phyloP scores from a whole-genome alignment of 2,113 vertebrate species.

The Piaya cayana region DNA sequence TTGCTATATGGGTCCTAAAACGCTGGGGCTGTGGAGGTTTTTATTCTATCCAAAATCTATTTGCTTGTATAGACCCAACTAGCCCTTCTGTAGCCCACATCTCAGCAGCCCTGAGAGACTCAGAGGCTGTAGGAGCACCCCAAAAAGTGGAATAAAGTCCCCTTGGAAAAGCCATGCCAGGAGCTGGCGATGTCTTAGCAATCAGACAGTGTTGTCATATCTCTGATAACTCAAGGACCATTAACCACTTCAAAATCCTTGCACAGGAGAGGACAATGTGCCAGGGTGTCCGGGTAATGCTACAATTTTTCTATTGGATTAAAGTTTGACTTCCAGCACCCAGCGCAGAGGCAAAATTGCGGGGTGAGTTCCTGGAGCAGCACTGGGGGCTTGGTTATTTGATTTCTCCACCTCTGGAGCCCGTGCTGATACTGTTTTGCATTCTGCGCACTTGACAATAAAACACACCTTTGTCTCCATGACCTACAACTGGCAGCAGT shows the following conservation, averaged over 20 bases:
- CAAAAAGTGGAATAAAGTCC: not conserved
- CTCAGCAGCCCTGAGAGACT: not conserved
- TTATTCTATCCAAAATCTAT: not conserved
- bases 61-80: not conserved
- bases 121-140: not conserved
- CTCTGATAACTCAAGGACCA: not conserved
- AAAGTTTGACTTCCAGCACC: not conserved
- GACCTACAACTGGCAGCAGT: not conserved
- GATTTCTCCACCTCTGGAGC: rapidly evolving
- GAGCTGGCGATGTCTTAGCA: not conserved
- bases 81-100: not conserved
- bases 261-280: not conserved
- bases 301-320: not conserved
- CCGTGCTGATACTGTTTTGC: not conserved
- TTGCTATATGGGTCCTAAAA: not conserved
- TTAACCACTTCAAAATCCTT: rapidly evolving
- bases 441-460: not conserved
- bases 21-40: not conserved
- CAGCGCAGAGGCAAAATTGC: not conserved
- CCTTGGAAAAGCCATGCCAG: not conserved
- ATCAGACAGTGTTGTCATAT: not conserved
- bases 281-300: not conserved
- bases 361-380: not conserved
- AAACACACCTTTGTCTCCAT: rapidly evolving
- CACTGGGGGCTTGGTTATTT: not conserved